Base-by-base conservation (phyloP, 1,140 invertebrate species). In the Lasioglossum baleicum region DNA sequence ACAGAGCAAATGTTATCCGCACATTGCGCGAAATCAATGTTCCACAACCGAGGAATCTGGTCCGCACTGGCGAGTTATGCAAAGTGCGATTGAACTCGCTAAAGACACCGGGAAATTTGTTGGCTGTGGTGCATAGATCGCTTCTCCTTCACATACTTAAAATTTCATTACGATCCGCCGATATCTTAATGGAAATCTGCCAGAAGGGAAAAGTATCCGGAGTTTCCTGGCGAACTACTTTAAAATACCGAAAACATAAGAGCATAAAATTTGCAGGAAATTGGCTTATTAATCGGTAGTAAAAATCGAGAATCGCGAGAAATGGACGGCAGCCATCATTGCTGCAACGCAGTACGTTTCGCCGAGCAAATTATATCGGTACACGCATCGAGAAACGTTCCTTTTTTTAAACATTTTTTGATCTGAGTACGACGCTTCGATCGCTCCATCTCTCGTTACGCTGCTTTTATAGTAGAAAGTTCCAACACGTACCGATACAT, bases 401-500 rank as follows among this genome's bases (percentile, higher is more conserved):
- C 17, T 53, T 15, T 53, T 17, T 15, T 15, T 53, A 17, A 6
- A 53, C 17, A n/a, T 53, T 60, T 66, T 75, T 60, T n/a, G 40
- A 67, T 53, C 13, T 4, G 51, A 70, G n/a, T 56, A 71, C 35
- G 56, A 15, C 44, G 44, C 51, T 53, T 15, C 51, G 75, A 71
- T 77, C 75, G 75, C 26, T 71, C 58, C 58, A 63, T 63, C 67
- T 77, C 66, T 20, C 26, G 67, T 77, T 51, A 71, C 75, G 67
- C 42, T 77, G 75, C 75, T 77, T 77, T 77, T 71, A 77, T 77
- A 77, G 67, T 77, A 77, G 75, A 77, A 77, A 77, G 75, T 77
- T 15, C 15, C 56, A 63, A 71, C 67, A 51, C 26, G 67, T 63
- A 51, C 75, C 67, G 67, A 77, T 77, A 77, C 75, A 77, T 63